Evolutionary conservation across 30 jellyfish, hydroid and myxozoan species (phyloP).

Genomic region (Chironex yamaguchii): DNA sequence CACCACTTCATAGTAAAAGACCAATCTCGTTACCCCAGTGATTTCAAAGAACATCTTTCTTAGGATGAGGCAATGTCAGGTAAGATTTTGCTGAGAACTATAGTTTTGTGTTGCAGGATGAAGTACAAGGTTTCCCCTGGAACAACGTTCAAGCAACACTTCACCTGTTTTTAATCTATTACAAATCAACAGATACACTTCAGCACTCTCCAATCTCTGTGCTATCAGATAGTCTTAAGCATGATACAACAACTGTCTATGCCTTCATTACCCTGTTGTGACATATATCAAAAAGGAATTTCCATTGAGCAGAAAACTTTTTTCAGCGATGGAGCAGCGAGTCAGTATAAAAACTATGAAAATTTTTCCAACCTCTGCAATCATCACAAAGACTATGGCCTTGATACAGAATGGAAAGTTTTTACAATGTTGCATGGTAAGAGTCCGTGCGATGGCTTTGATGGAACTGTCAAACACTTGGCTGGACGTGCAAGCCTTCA

Average conservation of each 20-base stretch:
- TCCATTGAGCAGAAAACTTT: background rate
- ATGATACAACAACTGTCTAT: slow-evolving; percentile 49
- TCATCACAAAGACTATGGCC: slow-evolving; percentile 52
- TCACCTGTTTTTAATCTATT: background rate
- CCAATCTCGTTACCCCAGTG: slow-evolving; percentile 4
- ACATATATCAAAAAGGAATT: background rate
- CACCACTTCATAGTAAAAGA: slow-evolving; percentile 65
- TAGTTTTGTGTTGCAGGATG: background rate
- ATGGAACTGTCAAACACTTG: slow-evolving; percentile 74
- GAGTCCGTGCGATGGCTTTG: slow-evolving; percentile 83
- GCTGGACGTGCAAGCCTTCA: slow-evolving; percentile 73
- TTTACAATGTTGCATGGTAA: slow-evolving; percentile 81
- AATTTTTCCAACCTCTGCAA: slow-evolving; percentile 64
- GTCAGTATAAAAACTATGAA: slow-evolving; percentile 81
- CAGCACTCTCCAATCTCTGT: background rate
- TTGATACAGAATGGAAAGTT: slow-evolving; percentile 66
- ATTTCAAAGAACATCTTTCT: no score
- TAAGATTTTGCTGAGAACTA: slow-evolving; percentile 7
- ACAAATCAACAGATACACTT: background rate
- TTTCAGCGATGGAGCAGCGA: slow-evolving; percentile 86
- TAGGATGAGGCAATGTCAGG: slow-evolving; percentile 10
- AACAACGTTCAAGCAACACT: slow-evolving; percentile 3
- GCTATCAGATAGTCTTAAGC: slow-evolving; percentile 67
- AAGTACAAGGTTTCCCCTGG: slow-evolving; percentile 3
- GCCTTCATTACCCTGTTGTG: slow-evolving; percentile 62